Percentiles rank a stretch among this genome's conserved stretches.
Evolutionary conservation across 2,888 invertebrate species (phyloP).

Genomic region (Microctonus hyperodae): DNA sequence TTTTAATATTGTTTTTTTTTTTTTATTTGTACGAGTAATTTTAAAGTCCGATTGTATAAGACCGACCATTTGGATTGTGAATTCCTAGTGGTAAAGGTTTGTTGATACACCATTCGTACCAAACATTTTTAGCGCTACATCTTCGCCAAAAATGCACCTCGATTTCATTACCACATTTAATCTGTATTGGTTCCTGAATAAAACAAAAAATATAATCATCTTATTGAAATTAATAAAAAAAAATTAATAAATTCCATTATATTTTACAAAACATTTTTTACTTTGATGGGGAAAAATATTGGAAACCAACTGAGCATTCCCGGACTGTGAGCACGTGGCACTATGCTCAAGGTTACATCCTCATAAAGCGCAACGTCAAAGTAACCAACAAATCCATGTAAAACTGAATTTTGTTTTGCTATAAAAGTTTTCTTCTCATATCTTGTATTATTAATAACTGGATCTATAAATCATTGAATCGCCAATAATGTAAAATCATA

Average conservation of each 20-base stretch:
- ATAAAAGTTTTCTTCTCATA: constrained; percentile 74
- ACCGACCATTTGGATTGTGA: constrained; percentile 78
- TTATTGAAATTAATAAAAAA: constrained; percentile 12
- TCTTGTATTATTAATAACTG: constrained; percentile 74
- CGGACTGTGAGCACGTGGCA: constrained; percentile 85
- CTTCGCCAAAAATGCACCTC: constrained; percentile 89
- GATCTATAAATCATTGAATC: constrained; percentile 53
- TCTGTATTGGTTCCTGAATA: constrained; percentile 73
- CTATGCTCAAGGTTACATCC: constrained; percentile 85
- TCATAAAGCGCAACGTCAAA: constrained; percentile 90
- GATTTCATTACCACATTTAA: constrained; percentile 75
- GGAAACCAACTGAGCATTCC: constrained; percentile 99
- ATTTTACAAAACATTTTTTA: constrained; percentile 59
- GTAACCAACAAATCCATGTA: constrained; percentile 96
- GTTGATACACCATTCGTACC: constrained; percentile 93
- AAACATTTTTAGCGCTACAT: constrained; percentile 80
- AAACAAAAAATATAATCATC: neutral
- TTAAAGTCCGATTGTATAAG: constrained; percentile 73
- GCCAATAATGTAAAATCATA: neutral
- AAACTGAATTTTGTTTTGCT: constrained; percentile 76
- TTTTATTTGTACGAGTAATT: neutral
- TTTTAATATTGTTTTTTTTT: neutral
- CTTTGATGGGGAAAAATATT: constrained; percentile 89
- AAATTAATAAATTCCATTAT: too few species aligned
- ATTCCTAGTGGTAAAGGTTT: constrained; percentile 69